Evolutionary conservation across 2,113 vertebrate genomes (phyloP), one percentile per base, ranked within the genome.

Genomic region (Oncorhynchus mykiss): DNA sequence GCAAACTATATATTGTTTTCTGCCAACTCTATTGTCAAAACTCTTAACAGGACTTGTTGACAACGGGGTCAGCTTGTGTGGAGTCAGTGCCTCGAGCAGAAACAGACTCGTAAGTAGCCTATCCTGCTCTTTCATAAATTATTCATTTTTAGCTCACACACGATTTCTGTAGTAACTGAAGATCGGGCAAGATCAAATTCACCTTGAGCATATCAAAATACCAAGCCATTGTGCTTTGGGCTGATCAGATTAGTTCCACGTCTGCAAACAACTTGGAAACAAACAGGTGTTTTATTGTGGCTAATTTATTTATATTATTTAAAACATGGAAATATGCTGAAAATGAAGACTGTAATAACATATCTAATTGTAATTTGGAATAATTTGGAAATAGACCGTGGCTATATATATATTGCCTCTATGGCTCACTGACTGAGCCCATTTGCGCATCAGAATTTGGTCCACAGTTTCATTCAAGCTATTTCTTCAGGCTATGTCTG

Each of bases 41-140:
- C 13, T 81, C 73, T 76, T 84, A 11, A 45, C 83, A 87, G 85
- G 82, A 77, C 73, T 45, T 84, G 81, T 45, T 45, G 39, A 73
- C 77, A 70, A 76, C 74, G 24, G 78, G 70, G 6, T 6, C 70
- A 71, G 74, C 54, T 70, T 45, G 39, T 45, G 65, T 84, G 73
- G 86, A 87, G 73, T 80, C 70, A 62, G 76, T 70, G 39, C 74
- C 80, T 77, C 18, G 76, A 39, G 73, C 85, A 75, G 81, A 87
- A 9, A 86, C 86, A 83, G 84, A 84, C 67, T 75, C 64, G 92
- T 94, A 88, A 93, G 93, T 91, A 45, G 39, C 39, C 39, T 45
- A 75, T 67, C 76, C 69, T 77, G 18, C 66, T 65, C 66, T 64
- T 70, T 67, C 4, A 86, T 91, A 16, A 84, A 92, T 92, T 78